Evolutionary conservation across 2,888 invertebrate species (phyloP), one percentile per base, ranked within the genome.

Genomic region (Plagodis dolabraria): DNA sequence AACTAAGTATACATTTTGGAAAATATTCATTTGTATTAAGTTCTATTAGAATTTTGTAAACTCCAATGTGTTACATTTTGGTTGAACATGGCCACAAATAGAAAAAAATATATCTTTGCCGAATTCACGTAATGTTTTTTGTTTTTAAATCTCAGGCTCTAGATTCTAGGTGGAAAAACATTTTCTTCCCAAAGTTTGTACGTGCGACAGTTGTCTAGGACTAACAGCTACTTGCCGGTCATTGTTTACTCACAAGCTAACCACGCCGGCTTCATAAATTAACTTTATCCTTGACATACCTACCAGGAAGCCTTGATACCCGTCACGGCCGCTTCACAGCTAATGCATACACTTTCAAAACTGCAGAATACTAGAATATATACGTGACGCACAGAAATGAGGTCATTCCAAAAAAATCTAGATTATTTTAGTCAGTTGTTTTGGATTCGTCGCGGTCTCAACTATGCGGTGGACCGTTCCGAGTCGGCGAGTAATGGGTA

Each of bases 261-360:
- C 44, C n/a, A 52, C 33, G 44, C 52, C 49, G 52, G 51, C 55
- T 22, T 36, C 52, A 57, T 57, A 43, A 54, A 60, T 48, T 45
- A 48, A 57, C 36, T n/a, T 35, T 33, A 59, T 12, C 64, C 64
- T 64, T 66, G 68, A 63, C 66, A 57, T 60, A 66, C 66, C 66
- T 64, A 53, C 50, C 42, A 56, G 35, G 53, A 33, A 34, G 57
- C 56, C 58, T 54, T 51, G 58, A 34, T 52, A 34, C 47, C 65
- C 58, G 56, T 66, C 56, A 50, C 53, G 38, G 53, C 57, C 53
- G 40, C 52, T 60, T 47, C 60, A 34, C 60, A 52, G 33, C 53
- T 60, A 64, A 59, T 53, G 54, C 56, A 60, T 52, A 38, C 53
- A 60, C 47, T 40, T 40, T 22, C 10, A 8, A 40, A 40, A 60